Evolutionary conservation across 1,140 invertebrate genomes (phyloP), one percentile per base, ranked within the genome.

Genomic region (Pseudomyrmex cubaensis): DNA sequence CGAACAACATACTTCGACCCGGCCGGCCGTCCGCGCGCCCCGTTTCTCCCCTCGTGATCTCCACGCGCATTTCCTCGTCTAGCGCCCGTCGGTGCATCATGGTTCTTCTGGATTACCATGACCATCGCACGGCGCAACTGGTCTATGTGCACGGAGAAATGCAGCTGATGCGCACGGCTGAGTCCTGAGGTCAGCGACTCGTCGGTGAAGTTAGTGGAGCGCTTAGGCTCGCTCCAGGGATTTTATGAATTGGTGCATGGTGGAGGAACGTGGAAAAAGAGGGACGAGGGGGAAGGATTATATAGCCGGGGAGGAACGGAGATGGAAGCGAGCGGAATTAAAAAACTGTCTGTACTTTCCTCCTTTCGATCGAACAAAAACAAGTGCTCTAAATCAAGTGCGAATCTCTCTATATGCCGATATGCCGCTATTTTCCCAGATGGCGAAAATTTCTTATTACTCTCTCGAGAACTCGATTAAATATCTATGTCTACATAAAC

Each of bases 161-260:
- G 88, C 89, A 92, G 90, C 89, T 90, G 93, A 93, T 93, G 91
- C 92, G 92, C 93, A 93, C 93, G 92, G 93, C 91, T 94, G 93
- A 94, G 89, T 91, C 92, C 84, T 89, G 93, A 93, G 93, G 93
- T 94, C 93, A 94, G 92, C 92, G 93, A 94, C 93, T 93, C 90
- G 90, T 85, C 90, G 89, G 83, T 83, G 87, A 87, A 94, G 93
- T 94, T 94, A 94, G 91, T 94, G 92, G 93, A 94, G 93, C 93
- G 93, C 93, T 93, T 90, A 89, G 85, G 73, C 82, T 89, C 90
- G 86, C 89, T 86, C 86, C 91, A 89, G 91, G 85, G 87, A 90
- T 90, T 92, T 92, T 92, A 94, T 92, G 90, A 94, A 93, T 93
- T 93, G 93, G 93, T 93, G 90, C 91, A 89, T 66, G 78, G 74